phyloP scores from a whole-genome alignment of 2,113 vertebrate species.

The Pionites leucogaster region DNA sequence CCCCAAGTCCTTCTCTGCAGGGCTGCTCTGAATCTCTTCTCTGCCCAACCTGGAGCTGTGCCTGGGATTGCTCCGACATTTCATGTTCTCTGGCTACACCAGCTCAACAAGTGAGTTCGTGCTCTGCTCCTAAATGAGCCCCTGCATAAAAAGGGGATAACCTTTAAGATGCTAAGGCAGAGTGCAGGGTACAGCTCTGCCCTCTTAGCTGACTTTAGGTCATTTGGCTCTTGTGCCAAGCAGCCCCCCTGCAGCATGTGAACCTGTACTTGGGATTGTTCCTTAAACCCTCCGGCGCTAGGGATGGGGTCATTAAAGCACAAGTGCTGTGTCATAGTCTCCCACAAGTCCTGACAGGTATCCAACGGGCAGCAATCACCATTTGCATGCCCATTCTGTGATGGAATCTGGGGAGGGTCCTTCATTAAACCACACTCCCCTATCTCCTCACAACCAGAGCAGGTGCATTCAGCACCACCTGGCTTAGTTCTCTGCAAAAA shows the following conservation, averaged over 20 bases:
- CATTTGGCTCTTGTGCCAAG: neutral
- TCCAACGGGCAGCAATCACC: neutral
- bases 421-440: neutral
- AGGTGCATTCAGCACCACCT: neutral
- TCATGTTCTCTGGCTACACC: neutral
- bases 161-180: neutral
- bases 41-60: too few species aligned
- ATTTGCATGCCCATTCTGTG: neutral
- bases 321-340: neutral
- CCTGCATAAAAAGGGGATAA: neutral
- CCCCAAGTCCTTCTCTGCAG: too few species aligned
- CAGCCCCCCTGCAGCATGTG: rapidly evolving
- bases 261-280: neutral
- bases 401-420: neutral
- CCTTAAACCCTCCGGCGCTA: neutral
- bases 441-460: neutral
- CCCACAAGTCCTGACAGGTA: neutral
- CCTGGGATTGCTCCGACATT: neutral
- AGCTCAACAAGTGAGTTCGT: neutral
- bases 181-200: neutral
- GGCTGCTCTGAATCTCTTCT: too few species aligned
- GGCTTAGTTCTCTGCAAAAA: neutral
- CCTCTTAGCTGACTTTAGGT: neutral
- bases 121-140: neutral
- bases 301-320: neutral